A percentile compares a stretch with the other conserved stretches of the same genome.
Conservation (phyloP, 2,797 vertebrate species). For the Falco concolor region DNA sequence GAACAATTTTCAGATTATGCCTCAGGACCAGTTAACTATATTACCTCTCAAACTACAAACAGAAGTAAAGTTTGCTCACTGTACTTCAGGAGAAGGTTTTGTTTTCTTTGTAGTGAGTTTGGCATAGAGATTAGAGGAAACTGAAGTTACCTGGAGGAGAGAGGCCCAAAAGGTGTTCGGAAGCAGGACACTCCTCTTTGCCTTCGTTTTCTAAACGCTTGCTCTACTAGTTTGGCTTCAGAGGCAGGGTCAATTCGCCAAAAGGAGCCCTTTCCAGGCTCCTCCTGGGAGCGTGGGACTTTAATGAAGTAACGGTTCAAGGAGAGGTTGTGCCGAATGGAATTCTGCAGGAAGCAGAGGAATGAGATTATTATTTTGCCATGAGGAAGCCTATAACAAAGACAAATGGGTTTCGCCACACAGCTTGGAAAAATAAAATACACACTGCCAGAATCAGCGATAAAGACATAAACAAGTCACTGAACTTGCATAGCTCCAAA, state of each 20-base stretch:
- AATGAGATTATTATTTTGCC: background rate
- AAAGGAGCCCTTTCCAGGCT: slow-evolving; percentile 98
- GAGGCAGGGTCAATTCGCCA: slow-evolving; percentile 97
- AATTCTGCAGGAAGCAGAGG: slow-evolving; percentile 81
- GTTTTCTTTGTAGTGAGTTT: background rate
- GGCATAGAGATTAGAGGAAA: background rate
- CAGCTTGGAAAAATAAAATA: background rate
- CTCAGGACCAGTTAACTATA: background rate
- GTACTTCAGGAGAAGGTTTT: background rate
- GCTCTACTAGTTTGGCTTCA: slow-evolving; percentile 94
- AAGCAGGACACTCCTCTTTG: slow-evolving; percentile 97
- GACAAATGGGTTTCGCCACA: background rate
- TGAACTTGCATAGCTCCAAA: background rate
- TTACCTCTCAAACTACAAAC: background rate
- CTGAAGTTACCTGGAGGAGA: slow-evolving; percentile 88
- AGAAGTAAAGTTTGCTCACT: background rate
- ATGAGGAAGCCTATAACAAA: background rate
- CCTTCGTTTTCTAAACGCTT: slow-evolving; percentile 94
- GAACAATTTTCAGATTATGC: background rate
- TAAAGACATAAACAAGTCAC: background rate
- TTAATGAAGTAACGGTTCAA: slow-evolving; percentile 99
- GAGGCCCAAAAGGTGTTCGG: slow-evolving; percentile 94
- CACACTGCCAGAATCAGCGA: background rate
- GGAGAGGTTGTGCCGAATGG: slow-evolving; percentile 98
- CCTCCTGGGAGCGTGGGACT: slow-evolving; percentile 97